phyloP scores from a whole-genome alignment of 2,888 invertebrate species.

The Drosophila siamana region DNA sequence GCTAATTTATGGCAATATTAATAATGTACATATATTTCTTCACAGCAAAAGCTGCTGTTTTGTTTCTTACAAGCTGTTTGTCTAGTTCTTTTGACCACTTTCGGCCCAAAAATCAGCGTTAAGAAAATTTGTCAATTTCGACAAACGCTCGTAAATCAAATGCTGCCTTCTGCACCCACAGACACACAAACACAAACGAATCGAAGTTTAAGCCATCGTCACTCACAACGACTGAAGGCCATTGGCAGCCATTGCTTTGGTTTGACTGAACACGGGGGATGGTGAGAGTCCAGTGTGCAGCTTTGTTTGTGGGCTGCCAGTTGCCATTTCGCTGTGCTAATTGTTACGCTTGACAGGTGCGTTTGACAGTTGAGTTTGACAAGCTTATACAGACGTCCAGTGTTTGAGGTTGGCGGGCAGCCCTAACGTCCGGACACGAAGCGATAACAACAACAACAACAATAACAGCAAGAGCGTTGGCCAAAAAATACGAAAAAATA shows the following conservation, averaged over 20 bases:
- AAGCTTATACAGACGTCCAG: slow-evolving; percentile 62
- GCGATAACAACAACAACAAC: slow-evolving; percentile 15
- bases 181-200: slow-evolving; percentile 8
- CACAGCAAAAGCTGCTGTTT: background rate
- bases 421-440: slow-evolving; percentile 22
- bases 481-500: slow-evolving; percentile 2
- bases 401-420: slow-evolving; percentile 19
- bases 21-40: background rate
- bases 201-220: slow-evolving; percentile 28
- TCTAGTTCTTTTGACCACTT: slow-evolving; percentile 17
- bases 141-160: slow-evolving; percentile 77
- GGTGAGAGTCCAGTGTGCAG: slow-evolving; percentile 11
- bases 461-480: no score
- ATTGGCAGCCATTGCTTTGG: slow-evolving; percentile 12
- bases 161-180: slow-evolving; percentile 20
- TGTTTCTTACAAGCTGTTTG: background rate
- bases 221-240: slow-evolving; percentile 13
- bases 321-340: slow-evolving; percentile 70
- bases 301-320: slow-evolving; percentile 53
- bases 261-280: background rate
- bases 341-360: slow-evolving; percentile 78
- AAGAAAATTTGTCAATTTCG: slow-evolving; percentile 71
- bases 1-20: background rate
- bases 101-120: slow-evolving; percentile 6
- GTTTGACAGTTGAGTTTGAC: slow-evolving; percentile 80